A percentile compares a stretch with the other conserved stretches of the same genome.
phyloP scores from a whole-genome alignment of 1,140 invertebrate species.

The Pinna nobilis region DNA sequence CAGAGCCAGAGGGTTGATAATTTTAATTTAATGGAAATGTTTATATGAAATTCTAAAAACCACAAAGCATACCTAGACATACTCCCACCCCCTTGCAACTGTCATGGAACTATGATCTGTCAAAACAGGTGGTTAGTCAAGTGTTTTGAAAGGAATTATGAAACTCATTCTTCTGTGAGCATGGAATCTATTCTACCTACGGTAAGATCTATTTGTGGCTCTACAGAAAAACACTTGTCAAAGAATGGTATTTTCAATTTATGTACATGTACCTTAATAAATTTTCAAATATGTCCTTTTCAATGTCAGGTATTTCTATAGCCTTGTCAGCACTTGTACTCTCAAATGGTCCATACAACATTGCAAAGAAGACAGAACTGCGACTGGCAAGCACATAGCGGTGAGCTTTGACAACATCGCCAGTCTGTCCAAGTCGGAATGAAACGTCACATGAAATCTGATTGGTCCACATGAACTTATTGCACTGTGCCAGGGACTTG shows the following conservation, averaged over 20 bases:
- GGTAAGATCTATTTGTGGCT: too few relatives aligned
- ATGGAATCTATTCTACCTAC: too few relatives aligned
- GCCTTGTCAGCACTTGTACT: conserved; percentile 68
- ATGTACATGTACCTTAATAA: conserved; percentile 30
- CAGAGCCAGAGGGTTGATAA: too few relatives aligned
- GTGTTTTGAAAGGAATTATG: too few relatives aligned
- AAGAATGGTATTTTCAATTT: background rate
- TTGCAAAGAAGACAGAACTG: conserved; percentile 87
- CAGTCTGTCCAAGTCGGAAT: conserved; percentile 43
- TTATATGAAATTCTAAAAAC: too few relatives aligned
- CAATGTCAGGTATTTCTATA: conserved; percentile 37
- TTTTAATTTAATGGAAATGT: too few relatives aligned
- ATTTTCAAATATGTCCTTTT: conserved; percentile 26
- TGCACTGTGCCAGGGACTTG: conserved; percentile 38
- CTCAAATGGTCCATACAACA: conserved; percentile 84
- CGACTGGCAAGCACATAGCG: conserved; percentile 87
- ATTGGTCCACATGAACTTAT: conserved; percentile 45
- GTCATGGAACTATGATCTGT: too few relatives aligned
- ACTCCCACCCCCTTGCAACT: too few relatives aligned
- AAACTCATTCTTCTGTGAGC: too few relatives aligned
- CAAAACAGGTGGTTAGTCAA: too few relatives aligned
- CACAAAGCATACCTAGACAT: too few relatives aligned
- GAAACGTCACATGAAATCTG: conserved; percentile 52
- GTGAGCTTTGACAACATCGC: conserved; percentile 84
- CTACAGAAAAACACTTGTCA: background rate